Evolutionary conservation across 2,888 invertebrate genomes (phyloP), one percentile per base, ranked within the genome.

Genomic region (Schrankia costaestrigalis): DNA sequence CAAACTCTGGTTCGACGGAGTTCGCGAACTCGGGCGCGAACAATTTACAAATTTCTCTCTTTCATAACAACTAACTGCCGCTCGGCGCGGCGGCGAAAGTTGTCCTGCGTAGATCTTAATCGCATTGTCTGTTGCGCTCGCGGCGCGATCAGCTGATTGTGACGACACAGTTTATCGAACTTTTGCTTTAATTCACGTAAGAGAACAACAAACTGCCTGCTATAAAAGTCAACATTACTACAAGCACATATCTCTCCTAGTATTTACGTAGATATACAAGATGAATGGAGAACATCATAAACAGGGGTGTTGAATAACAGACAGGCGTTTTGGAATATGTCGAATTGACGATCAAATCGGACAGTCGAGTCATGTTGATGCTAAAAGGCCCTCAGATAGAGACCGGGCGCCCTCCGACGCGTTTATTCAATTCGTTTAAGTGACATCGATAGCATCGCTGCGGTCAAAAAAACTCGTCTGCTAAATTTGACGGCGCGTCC

Each of bases 31-130:
- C 88, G 86, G 83, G 87, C 86, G 87, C 88, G 86, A 88, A 89
- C 89, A 89, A 89, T 89, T 89, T 89, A 89, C 89, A 89, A 89
- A 89, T 89, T 89, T 89, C 89, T 89, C 88, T 87, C 87, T 87
- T 87, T 87, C 88, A 88, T 88, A 88, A 89, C 89, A 89, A 89
- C 89, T 89, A 88, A 89, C 89, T 87, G 86, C 83, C 83, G 83
- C 84, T 79, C 82, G 85, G 80, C 83, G 87, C 82, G 84, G 81
- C 81, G 84, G 87, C 79, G 88, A 89, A 89, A 89, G 86, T 89
- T 89, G 87, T 86, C 87, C 86, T 83, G 86, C 88, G 87, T 88
- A 87, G 88, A 88, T 89, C 86, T 88, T 88, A 87, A 89, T 89
- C 89, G 86, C 81, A 86, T 88, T 88, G 86, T 86, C 85, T 86